Conservation (phyloP, 2,888 invertebrate genomes). For the Caenorhabditis doughertyi region DNA sequence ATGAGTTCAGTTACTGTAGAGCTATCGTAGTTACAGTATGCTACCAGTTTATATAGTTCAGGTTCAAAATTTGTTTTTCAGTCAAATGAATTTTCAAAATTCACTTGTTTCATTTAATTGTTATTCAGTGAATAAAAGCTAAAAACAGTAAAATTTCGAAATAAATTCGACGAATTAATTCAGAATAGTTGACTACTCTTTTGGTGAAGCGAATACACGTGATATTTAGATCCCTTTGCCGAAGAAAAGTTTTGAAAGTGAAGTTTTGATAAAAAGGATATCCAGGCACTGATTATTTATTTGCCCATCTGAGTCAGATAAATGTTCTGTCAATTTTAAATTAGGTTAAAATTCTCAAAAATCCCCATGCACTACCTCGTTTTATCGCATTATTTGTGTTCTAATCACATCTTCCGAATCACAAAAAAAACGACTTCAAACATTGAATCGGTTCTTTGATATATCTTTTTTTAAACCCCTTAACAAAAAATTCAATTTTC, state of each 20-base stretch:
- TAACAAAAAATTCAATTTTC: neutral
- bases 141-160: neutral
- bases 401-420: neutral
- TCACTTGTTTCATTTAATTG: neutral
- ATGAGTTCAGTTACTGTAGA: no score
- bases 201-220: neutral
- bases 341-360: neutral
- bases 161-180: constrained; percentile 5
- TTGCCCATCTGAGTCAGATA: no score
- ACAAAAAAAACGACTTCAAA: constrained; percentile 1
- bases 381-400: neutral
- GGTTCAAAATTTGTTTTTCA: constrained; percentile 1
- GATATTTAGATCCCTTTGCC: constrained; percentile 3
- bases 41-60: neutral
- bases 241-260: constrained; percentile 1
- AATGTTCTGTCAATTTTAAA: no score
- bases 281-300: no score
- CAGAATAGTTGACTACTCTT: neutral
- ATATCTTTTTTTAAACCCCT: neutral
- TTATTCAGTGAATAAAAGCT: constrained; percentile 7
- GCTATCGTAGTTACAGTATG: no score
- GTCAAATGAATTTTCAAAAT: constrained; percentile 1
- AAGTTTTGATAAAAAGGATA: no score
- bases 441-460: neutral
- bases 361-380: neutral